These are phyloP conservation scores for Antheraea yamamai DNA, from an alignment of 2,888 invertebrate species.

Conservation along the genomic window DNA sequence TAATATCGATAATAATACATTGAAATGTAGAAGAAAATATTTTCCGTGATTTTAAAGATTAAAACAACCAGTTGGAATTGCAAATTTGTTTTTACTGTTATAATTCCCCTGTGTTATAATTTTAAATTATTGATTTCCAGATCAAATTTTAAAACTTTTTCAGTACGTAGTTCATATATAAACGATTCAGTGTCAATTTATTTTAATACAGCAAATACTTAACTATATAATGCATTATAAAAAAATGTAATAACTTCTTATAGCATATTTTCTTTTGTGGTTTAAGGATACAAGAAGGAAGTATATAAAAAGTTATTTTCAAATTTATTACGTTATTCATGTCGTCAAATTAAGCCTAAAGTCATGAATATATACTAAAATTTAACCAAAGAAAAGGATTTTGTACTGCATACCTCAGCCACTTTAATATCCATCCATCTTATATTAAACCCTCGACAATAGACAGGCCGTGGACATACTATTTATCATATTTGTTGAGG, in stretches of 20 bases:
- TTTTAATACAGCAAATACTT: neutral
- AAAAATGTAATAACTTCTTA: neutral
- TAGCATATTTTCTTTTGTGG: neutral
- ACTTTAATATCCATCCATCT: constrained; percentile 12
- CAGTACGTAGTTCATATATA: too few relatives aligned
- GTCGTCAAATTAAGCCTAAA: neutral
- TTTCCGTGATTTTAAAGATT: too few relatives aligned
- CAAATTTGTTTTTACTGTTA: too few relatives aligned
- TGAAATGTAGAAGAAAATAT: too few relatives aligned
- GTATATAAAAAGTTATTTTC: neutral
- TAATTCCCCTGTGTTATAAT: too few relatives aligned
- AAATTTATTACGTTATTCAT: neutral
- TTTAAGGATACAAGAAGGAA: neutral
- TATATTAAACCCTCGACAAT: constrained; percentile 1
- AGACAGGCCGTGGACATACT: constrained; percentile 9
- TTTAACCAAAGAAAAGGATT: constrained; percentile 19
- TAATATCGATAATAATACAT: too few relatives aligned
- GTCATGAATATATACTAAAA: constrained; percentile 17
- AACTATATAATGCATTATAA: too few relatives aligned
- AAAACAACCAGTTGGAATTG: too few relatives aligned
- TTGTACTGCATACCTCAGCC: constrained; percentile 20
- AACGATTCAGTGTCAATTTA: neutral
- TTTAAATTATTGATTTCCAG: too few relatives aligned
- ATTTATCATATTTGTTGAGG: constrained; percentile 11
- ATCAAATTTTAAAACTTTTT: too few relatives aligned